A percentile compares a stretch with the other conserved stretches of the same genome.
These are phyloP conservation scores for Therioaphis trifolii DNA, from an alignment of 2,888 invertebrate genomes.

Conservation along the genomic window DNA sequence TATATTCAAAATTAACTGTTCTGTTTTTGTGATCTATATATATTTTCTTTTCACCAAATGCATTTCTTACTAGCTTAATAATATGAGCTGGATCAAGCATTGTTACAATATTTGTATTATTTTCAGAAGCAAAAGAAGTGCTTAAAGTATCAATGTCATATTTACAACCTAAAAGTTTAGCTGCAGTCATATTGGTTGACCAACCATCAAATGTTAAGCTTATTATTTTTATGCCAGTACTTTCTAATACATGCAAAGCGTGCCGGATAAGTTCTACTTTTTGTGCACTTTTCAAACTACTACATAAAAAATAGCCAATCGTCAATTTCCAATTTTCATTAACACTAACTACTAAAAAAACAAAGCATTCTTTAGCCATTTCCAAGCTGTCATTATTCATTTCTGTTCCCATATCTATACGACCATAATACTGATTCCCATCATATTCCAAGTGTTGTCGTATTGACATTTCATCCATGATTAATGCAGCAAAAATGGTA, in stretches of 20 bases:
- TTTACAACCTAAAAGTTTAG: neutral
- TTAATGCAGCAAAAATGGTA: too few species aligned
- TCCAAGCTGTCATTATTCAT: neutral
- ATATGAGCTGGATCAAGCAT: constrained; percentile 11
- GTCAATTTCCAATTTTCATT: too few species aligned
- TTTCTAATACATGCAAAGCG: too few species aligned
- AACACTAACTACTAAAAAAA: too few species aligned
- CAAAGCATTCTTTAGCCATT: constrained; percentile 16
- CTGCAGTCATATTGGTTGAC: neutral
- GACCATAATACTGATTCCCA: too few species aligned
- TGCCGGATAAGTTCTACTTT: too few species aligned
- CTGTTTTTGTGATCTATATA: neutral
- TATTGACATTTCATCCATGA: too few species aligned
- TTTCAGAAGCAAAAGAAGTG: neutral
- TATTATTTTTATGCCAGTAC: neutral
- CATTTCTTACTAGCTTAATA: constrained; percentile 7
- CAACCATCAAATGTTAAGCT: constrained; percentile 18
- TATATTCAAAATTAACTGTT: neutral
- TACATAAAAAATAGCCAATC: too few species aligned
- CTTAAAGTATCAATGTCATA: neutral
- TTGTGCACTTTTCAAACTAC: too few species aligned
- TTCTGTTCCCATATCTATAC: too few species aligned
- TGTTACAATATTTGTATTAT: neutral
- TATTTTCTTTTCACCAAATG: constrained; percentile 19
- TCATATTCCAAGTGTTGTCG: too few species aligned